A percentile compares a stretch with the other conserved stretches of the same genome.
phyloP scores from a whole-genome alignment of 2,888 invertebrate genomes.

The Nemotelus nigrinus region DNA sequence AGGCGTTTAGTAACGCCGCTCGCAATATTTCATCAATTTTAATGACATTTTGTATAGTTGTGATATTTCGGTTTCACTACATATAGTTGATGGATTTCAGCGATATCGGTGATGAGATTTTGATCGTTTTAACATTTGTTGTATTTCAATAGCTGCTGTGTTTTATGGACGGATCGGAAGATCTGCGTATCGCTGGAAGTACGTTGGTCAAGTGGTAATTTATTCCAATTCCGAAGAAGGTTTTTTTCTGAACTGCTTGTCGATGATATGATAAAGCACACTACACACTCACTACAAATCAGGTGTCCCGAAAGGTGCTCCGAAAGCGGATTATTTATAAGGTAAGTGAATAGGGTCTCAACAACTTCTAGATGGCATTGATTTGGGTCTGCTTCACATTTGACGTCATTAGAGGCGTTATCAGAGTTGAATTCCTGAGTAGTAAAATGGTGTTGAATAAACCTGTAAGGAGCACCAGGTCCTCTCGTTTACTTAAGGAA shows the following conservation, averaged over 20 bases:
- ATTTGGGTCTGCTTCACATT: too few species aligned
- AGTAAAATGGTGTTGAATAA: too few species aligned
- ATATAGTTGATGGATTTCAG: constrained; percentile 15
- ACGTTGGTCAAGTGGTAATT: too few species aligned
- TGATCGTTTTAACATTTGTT: constrained; percentile 27
- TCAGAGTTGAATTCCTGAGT: too few species aligned
- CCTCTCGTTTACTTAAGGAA: too few species aligned
- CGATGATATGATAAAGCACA: background rate
- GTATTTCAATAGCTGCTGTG: constrained; percentile 13
- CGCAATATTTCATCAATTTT: constrained; percentile 28
- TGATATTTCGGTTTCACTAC: constrained; percentile 10
- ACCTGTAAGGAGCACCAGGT: too few species aligned
- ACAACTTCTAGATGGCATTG: too few species aligned
- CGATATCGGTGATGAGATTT: constrained; percentile 19
- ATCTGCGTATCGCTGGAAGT: too few species aligned
- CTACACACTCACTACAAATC: constrained; percentile 5
- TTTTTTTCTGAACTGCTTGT: background rate
- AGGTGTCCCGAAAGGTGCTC: background rate
- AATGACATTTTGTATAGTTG: constrained; percentile 22
- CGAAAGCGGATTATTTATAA: too few species aligned
- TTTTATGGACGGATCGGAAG: background rate
- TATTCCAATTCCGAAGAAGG: background rate
- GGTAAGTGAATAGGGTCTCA: too few species aligned
- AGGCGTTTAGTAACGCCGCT: constrained; percentile 1
- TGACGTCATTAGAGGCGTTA: too few species aligned